phyloP scores from a whole-genome alignment of 2,113 vertebrate genomes.

The Machaerirhynchus nigripectus region DNA sequence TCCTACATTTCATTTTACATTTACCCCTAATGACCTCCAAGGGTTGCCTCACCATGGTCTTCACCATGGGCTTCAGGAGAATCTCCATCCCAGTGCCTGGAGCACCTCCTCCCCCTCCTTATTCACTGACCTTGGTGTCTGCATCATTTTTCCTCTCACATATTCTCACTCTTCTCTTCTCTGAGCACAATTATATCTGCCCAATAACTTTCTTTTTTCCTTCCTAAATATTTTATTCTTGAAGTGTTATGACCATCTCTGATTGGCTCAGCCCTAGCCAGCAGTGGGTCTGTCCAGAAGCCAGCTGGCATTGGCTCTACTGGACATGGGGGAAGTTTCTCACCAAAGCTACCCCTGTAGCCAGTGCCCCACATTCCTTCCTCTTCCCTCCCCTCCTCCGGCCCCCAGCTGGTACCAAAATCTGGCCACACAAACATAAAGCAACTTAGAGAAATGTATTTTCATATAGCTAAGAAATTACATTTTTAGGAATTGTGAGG shows the following conservation, averaged over 20 bases:
- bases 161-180: background rate
- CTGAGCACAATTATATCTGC: background rate
- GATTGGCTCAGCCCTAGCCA: background rate
- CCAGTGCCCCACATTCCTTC: too few species aligned
- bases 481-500: background rate
- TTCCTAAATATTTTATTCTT: background rate
- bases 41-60: background rate
- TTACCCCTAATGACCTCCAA: background rate
- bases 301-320: background rate
- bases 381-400: accelerated
- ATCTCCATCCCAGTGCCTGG: background rate
- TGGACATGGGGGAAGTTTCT: background rate
- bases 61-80: background rate
- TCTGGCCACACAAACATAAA: background rate
- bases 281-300: background rate
- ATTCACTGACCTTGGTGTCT: background rate
- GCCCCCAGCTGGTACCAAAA: background rate
- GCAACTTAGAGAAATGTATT: background rate
- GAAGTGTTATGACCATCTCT: background rate
- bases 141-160: background rate
- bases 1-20: background rate
- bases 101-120: background rate
- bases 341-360: background rate
- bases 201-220: background rate
- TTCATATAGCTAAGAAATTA: background rate